phyloP scores from a whole-genome alignment of 2,113 vertebrate species.

The Alligator sinensis region DNA sequence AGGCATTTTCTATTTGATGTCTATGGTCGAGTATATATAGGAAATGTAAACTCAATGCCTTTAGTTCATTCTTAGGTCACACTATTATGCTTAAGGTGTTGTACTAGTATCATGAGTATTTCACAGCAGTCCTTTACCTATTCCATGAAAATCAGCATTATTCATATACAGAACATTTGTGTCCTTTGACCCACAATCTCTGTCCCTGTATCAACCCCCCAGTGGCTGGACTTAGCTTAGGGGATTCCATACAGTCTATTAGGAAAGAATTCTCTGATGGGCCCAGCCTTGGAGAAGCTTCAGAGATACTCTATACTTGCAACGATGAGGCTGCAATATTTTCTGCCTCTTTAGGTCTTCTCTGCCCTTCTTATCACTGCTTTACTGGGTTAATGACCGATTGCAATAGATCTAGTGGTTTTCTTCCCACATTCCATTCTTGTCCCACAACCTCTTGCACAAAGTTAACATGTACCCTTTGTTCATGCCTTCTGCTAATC shows the following conservation, averaged over 20 bases:
- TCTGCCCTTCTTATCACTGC: neutral
- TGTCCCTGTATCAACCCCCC: neutral
- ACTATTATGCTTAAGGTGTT: neutral
- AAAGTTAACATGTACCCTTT: rapidly evolving
- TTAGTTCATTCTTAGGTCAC: neutral
- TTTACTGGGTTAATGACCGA: neutral
- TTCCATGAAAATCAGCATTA: neutral
- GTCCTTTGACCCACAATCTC: neutral
- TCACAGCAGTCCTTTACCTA: neutral
- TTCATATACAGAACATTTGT: neutral
- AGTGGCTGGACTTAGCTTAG: rapidly evolving
- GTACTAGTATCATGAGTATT: neutral
- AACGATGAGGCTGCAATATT: neutral
- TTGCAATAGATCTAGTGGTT: neutral
- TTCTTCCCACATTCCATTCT: neutral
- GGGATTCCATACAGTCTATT: rapidly evolving
- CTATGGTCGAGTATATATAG: neutral
- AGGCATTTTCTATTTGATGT: neutral
- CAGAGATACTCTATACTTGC: neutral
- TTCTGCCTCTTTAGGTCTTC: neutral
- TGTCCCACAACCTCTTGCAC: rapidly evolving
- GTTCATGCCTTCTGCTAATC: neutral
- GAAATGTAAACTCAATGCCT: neutral
- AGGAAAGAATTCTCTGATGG: neutral
- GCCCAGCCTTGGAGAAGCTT: neutral